Conservation (phyloP, 2,797 vertebrate species). For the Cirrhinus mrigala region DNA sequence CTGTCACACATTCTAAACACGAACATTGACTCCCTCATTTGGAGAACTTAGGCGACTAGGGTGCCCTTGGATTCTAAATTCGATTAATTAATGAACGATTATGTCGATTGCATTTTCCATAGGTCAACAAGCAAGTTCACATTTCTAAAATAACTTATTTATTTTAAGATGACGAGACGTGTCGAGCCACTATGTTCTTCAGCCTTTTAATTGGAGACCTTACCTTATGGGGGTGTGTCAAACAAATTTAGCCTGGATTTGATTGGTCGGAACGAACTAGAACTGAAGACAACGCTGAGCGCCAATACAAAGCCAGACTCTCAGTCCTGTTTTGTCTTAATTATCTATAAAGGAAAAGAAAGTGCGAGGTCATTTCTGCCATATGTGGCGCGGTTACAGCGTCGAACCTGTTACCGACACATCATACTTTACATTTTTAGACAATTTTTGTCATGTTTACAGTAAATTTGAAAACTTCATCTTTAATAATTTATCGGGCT, state of each 20-base stretch:
- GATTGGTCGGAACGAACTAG: constrained; percentile 3
- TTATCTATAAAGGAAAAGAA: constrained; percentile 32
- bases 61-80: not conserved
- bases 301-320: constrained; percentile 43
- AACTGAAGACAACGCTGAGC: not conserved
- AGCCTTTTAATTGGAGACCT: not conserved
- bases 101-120: not conserved
- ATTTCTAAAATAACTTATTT: not conserved
- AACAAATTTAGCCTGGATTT: constrained; percentile 15
- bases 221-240: not conserved
- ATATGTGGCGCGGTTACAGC: not conserved
- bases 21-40: constrained; percentile 44
- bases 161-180: not conserved
- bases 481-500: not conserved
- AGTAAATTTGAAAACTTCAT: not conserved
- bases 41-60: not conserved
- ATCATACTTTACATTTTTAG: not conserved
- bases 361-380: not conserved
- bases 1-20: constrained; percentile 36
- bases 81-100: not conserved
- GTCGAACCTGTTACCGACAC: not conserved
- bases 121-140: not conserved
- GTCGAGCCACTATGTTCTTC: not conserved
- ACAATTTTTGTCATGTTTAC: not conserved
- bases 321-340: constrained; percentile 68